phyloP scores from a whole-genome alignment of 2,888 invertebrate species.

The Oligia fasciuncula region DNA sequence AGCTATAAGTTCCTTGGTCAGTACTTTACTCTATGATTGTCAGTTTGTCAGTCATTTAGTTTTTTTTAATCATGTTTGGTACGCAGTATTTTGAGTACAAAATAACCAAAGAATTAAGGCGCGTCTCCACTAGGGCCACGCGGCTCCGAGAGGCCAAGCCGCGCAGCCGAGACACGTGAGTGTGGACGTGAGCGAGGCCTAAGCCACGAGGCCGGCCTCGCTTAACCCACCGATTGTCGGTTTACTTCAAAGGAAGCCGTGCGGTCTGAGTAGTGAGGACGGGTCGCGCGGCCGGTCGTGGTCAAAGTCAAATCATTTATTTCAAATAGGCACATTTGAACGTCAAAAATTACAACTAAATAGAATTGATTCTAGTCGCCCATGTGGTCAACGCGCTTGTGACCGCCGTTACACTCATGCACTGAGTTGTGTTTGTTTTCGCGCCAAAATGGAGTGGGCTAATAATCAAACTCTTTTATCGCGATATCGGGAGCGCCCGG shows the following conservation, averaged over 20 bases:
- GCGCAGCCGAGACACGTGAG: neutral
- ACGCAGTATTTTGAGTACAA: conserved; percentile 1
- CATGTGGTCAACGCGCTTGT: neutral
- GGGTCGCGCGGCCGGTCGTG: too few species aligned
- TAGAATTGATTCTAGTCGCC: too few species aligned
- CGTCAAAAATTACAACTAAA: too few species aligned
- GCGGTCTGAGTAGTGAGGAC: neutral
- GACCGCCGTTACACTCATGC: neutral
- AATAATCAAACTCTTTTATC: neutral
- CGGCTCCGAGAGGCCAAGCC: neutral
- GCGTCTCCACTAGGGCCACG: neutral
- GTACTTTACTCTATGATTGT: too few species aligned
- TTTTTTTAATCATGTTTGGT: neutral
- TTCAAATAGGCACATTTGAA: too few species aligned
- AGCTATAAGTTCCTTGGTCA: too few species aligned
- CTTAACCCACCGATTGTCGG: neutral
- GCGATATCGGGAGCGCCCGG: neutral
- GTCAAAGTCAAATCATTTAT: too few species aligned
- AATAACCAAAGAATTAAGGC: neutral
- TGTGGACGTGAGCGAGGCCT: too few species aligned
- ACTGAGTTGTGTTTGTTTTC: neutral
- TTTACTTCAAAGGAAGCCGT: neutral
- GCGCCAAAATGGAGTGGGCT: neutral
- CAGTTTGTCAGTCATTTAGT: neutral
- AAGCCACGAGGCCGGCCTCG: too few species aligned